These are phyloP conservation scores for Aethina tumida DNA, from an alignment of 1,140 invertebrate species.

Conservation along the genomic window DNA sequence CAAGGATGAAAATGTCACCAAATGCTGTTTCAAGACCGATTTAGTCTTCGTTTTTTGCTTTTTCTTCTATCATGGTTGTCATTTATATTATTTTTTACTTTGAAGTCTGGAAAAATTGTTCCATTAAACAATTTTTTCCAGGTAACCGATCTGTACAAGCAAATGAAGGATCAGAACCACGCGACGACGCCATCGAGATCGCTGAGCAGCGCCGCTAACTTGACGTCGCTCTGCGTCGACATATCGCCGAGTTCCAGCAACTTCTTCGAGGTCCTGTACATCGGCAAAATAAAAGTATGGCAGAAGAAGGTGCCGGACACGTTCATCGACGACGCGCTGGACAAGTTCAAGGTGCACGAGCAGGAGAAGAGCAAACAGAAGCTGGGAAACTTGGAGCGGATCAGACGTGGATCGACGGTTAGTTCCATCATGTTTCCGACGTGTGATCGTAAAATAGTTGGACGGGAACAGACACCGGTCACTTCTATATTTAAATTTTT, in stretches of 20 bases:
- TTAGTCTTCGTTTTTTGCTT: too few species aligned
- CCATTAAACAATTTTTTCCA: conserved; percentile 39
- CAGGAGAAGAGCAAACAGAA: conserved; percentile 33
- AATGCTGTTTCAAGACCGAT: too few species aligned
- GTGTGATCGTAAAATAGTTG: too few species aligned
- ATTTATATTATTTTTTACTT: too few species aligned
- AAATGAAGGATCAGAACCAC: conserved; percentile 55
- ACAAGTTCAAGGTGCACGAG: conserved; percentile 73
- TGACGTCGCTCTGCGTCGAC: conserved; percentile 63
- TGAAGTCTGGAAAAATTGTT: too few species aligned
- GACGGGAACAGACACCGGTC: not conserved
- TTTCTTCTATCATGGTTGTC: too few species aligned
- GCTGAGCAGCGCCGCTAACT: conserved; percentile 43
- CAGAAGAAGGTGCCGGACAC: conserved; percentile 76
- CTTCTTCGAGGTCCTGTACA: conserved; percentile 80
- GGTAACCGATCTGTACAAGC: conserved; percentile 56
- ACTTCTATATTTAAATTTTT: conserved; percentile 5
- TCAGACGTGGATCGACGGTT: conserved; percentile 25
- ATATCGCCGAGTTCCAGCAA: conserved; percentile 75
- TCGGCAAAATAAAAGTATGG: conserved; percentile 78
- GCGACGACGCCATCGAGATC: conserved; percentile 21
- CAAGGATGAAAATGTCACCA: too few species aligned
- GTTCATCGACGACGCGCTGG: conserved; percentile 82
- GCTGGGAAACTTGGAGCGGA: conserved; percentile 19
- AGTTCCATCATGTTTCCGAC: conserved; percentile 6